Evolutionary conservation across 1,140 invertebrate species (phyloP), one percentile per base, ranked within the genome.

Genomic region (Plectus sambesii): DNA sequence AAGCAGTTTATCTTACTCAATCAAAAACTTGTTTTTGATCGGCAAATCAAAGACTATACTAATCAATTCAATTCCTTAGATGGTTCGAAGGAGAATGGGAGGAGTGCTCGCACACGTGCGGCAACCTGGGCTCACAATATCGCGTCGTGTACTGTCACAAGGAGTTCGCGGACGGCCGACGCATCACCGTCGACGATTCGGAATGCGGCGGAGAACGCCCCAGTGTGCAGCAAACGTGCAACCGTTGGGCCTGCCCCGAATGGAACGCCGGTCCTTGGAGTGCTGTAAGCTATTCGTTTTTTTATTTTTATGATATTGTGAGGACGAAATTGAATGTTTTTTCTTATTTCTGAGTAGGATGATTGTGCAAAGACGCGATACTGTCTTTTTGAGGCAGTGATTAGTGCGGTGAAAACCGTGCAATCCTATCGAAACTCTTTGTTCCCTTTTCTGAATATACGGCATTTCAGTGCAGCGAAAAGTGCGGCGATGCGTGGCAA

Each of bases 81-180:
- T 94, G 87, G 87, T 73, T 80, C 26, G 76, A 79, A 25, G 79
- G 80, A 20, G 78, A 81, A 1, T 93, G 88, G 88, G 76, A 78
- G 8, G 71, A 77, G n/a, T 94, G 88, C 66, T 83, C 79, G 20
- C 56, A 58, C 15, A 77, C 78, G 3, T 89, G 87, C 63, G 86
- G 85, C 2, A 48, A 65, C 36, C 73, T 78, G 2, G 82, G 80
- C 50, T 55, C 83, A 79, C 53, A 77, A 51, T 72, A 62, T 56
- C 65, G 75, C 22, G 55, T 63, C 39, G 80, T 89, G 2, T 66
- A 38, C 64, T 92, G 86, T 69, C 79, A 83, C 62, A 81, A 83
- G 70, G 74, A 81, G 42, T 76, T 82, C 74, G 73, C 62, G 70
- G 80, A 74, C 53, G 81, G 79, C 33, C 72, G 76, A 49, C 72